A percentile compares a stretch with the other conserved stretches of the same genome.
These are phyloP conservation scores for Gymnopithys bicolor DNA, from an alignment of 2,797 vertebrate genomes.

Conservation along the genomic window DNA sequence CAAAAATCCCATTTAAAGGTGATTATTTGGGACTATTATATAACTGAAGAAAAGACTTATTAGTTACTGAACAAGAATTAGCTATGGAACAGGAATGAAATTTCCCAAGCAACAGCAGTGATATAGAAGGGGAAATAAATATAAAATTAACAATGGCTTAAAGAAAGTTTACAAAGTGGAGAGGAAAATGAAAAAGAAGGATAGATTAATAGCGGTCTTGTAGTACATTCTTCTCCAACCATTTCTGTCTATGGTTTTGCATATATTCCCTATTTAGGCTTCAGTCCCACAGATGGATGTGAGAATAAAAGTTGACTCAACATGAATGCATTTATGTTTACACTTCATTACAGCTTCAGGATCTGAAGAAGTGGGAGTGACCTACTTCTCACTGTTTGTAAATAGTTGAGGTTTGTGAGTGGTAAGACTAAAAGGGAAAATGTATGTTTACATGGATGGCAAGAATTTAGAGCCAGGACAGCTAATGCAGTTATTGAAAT, in stretches of 20 bases:
- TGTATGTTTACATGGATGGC: background rate
- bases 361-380: slow-evolving; percentile 53
- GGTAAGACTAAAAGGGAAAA: background rate
- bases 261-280: background rate
- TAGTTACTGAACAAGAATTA: background rate
- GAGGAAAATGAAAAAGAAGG: background rate
- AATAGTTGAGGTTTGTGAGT: slow-evolving; percentile 40
- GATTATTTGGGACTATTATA: background rate
- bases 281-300: background rate
- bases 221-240: background rate
- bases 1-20: background rate
- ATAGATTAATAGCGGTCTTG: background rate
- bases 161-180: background rate
- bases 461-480: background rate
- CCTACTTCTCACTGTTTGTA: slow-evolving; percentile 67
- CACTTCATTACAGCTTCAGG: background rate
- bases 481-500: background rate
- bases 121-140: background rate
- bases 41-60: background rate
- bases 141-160: background rate
- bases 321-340: slow-evolving; percentile 28
- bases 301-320: slow-evolving; percentile 39
- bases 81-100: background rate
- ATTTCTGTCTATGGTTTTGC: background rate
- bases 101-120: background rate